Conservation (phyloP, 2,113 vertebrate genomes). For the Turnix velox region DNA sequence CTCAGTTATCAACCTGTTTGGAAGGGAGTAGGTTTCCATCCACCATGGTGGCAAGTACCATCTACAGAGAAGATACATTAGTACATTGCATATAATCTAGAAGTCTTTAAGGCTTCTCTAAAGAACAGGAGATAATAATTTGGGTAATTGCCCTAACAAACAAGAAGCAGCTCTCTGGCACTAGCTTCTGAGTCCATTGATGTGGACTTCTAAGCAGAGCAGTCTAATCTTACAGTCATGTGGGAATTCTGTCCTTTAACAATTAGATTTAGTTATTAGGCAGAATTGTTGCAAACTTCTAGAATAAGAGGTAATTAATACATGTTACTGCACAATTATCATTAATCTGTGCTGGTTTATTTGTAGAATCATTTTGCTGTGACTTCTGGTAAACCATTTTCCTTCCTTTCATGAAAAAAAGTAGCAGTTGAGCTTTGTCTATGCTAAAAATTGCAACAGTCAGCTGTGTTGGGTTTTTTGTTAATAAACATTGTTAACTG, state of each 20-base stretch:
- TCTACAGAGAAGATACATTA: background rate
- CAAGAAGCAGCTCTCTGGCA: background rate
- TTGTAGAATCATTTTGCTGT: background rate
- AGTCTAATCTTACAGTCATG: background rate
- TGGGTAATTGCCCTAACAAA: accelerated
- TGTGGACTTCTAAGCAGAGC: background rate
- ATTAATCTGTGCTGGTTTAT: background rate
- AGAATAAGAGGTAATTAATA: background rate
- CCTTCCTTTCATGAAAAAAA: background rate
- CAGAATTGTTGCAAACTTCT: background rate
- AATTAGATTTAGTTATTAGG: background rate
- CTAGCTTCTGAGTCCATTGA: background rate
- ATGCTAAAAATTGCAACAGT: background rate
- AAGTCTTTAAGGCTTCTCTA: background rate
- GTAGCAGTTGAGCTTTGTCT: background rate
- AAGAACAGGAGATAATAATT: background rate
- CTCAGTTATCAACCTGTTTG: background rate
- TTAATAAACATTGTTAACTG: slow-evolving; percentile 18
- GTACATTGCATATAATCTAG: background rate
- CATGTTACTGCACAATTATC: background rate
- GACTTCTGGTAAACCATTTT: background rate
- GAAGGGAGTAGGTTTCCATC: background rate
- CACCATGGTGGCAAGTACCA: background rate
- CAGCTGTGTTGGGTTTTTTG: background rate
- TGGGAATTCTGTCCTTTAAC: background rate